Base-by-base conservation (phyloP, 2,888 invertebrate genomes). In the Timema cristinae region DNA sequence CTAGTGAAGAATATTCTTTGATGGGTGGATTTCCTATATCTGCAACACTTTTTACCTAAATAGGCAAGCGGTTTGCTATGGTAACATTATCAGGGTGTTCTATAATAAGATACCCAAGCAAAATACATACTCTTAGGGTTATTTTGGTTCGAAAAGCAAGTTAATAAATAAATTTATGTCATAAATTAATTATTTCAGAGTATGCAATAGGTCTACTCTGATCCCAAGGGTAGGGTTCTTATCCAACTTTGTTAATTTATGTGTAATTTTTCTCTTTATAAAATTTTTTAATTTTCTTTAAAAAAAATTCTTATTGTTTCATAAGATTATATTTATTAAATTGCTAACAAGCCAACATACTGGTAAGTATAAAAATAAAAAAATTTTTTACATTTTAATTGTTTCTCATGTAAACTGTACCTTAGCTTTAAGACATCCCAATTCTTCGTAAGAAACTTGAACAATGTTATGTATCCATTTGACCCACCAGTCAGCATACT, bases 401-500 rank as follows among this genome's bases (percentile, higher is more conserved):
- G 1, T 32, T 4, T 32, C 32, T 32, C 32, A 32, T 4, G 32
- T 32, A 32, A 2, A 52, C 7, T 16, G 75, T 80, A 90, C 91
- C 86, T 88, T 71, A 87, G 82, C 78, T 89, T 91, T 66, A 93
- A 84, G 0, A 83, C 80, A 54, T 87, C 85, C 91, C 91, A 93
- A 77, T 93, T 87, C n/a, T 87, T 85, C 56, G 84, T 85, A 66
- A 93, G 80, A 81, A 92, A 91, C 76, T 89, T 85, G 78, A 92
- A 91, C 10, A 93, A 82, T 0, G 90, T 88, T 1, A 87, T 89
- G 76, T 92, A 91, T 0, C 92, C 92, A 72, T 86, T 87, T 0
- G 91, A 86, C 15, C 88, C 86, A 4, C 91, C 89, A 0, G 90
- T 88, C 71, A 93, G 80, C 88, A 91, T 91, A 74, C 88, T 91